These are phyloP conservation scores for Neodiprion lecontei DNA, from an alignment of 1,140 invertebrate species.

Conservation along the genomic window DNA sequence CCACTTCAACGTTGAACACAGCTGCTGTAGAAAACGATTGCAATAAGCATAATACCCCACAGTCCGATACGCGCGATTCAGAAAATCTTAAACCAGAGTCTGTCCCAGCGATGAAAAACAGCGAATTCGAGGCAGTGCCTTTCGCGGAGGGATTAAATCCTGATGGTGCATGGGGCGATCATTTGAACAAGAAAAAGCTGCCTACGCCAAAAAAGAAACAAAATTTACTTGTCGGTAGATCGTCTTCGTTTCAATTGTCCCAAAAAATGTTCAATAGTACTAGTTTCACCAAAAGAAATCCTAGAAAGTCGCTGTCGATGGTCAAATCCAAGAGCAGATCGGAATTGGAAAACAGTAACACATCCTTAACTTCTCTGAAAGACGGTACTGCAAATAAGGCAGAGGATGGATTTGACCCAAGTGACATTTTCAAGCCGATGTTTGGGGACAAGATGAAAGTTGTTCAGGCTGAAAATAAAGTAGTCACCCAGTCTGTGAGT, in stretches of 20 bases:
- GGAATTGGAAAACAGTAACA: slow-evolving; percentile 22
- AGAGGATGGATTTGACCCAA: slow-evolving; percentile 21
- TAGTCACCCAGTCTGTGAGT: slow-evolving; percentile 47
- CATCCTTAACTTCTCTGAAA: slow-evolving; percentile 13
- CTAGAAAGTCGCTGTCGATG: slow-evolving; percentile 70
- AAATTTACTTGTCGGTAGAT: slow-evolving; percentile 48
- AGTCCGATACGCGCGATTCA: slow-evolving; percentile 22
- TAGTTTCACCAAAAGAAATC: slow-evolving; percentile 76
- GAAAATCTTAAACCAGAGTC: slow-evolving; percentile 37
- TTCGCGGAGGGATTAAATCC: slow-evolving; percentile 45
- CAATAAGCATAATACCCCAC: slow-evolving; percentile 21
- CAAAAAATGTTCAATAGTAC: slow-evolving; percentile 75
- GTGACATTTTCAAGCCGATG: slow-evolving; percentile 24
- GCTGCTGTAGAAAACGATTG: slow-evolving; percentile 18
- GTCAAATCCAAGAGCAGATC: slow-evolving; percentile 41
- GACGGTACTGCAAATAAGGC: neutral
- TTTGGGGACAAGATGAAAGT: slow-evolving; percentile 46
- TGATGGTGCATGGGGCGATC: slow-evolving; percentile 64
- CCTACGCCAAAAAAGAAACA: slow-evolving; percentile 38
- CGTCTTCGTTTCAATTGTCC: slow-evolving; percentile 62
- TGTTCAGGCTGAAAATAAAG: slow-evolving; percentile 34
- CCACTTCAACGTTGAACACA: slow-evolving; percentile 35
- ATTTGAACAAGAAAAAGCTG: slow-evolving; percentile 62
- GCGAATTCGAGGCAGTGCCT: slow-evolving; percentile 37
- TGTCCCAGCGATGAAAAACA: slow-evolving; percentile 28